Evolutionary conservation across 1,140 invertebrate species (phyloP).

Genomic region (Teleopsis dalmanni): DNA sequence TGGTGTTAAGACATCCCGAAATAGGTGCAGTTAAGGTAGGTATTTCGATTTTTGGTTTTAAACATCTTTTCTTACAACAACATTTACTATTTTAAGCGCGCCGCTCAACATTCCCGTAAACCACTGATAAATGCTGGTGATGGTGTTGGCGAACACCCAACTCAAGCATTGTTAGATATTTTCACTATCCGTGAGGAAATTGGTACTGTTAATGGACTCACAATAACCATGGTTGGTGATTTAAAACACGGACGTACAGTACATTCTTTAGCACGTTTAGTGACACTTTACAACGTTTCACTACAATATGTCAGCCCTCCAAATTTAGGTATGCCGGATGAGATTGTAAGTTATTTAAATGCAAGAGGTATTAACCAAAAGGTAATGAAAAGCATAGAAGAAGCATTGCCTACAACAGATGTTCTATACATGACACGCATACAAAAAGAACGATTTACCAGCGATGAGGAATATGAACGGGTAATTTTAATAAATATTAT

Average conservation of each 20-base stretch:
- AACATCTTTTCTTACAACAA: not conserved
- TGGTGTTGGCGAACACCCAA: slow-evolving; percentile 97
- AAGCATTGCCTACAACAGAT: slow-evolving; percentile 85
- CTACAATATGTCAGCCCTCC: slow-evolving; percentile 83
- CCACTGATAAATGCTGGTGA: slow-evolving; percentile 97
- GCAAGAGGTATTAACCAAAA: slow-evolving; percentile 74
- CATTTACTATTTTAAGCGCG: slow-evolving; percentile 52
- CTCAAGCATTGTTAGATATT: slow-evolving; percentile 93
- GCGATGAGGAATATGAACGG: slow-evolving; percentile 72
- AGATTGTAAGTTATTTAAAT: slow-evolving; percentile 71
- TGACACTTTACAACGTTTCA: slow-evolving; percentile 86
- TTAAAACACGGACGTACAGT: slow-evolving; percentile 96
- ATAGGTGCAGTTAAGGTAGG: slow-evolving; percentile 82
- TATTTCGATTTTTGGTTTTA: not conserved
- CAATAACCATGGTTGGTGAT: slow-evolving; percentile 91
- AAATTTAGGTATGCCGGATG: slow-evolving; percentile 82
- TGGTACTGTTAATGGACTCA: slow-evolving; percentile 93
- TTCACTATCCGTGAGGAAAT: slow-evolving; percentile 99
- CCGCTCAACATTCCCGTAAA: slow-evolving; percentile 71
- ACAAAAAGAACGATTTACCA: slow-evolving; percentile 86
- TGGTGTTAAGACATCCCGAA: slow-evolving; percentile 90
- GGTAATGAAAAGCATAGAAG: slow-evolving; percentile 64
- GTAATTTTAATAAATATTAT: no score
- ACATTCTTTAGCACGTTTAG: slow-evolving; percentile 86
- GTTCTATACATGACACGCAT: slow-evolving; percentile 98